Evolutionary conservation across 1,140 invertebrate genomes (phyloP), one percentile per base, ranked within the genome.

Genomic region (Hirudo medicinalis): DNA sequence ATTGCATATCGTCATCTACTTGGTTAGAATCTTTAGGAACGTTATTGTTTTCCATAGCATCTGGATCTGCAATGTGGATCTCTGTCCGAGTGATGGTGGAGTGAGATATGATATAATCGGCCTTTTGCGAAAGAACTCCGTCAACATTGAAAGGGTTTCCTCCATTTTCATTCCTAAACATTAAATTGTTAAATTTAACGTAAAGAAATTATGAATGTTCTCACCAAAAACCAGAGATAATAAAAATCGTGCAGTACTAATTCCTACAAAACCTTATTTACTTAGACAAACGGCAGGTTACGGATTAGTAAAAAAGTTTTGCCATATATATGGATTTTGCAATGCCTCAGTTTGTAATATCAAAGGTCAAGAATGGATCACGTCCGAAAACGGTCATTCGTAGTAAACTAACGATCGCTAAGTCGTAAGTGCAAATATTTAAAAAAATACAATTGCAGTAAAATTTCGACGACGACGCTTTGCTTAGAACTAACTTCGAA

Each of bases 111-210:
- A 97, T 94, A 83, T 94, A 91, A 80, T 97, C 93, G 22, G 93
- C 92, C 82, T 97, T 93, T 78, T 90, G 86, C 76, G 90, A 92
- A 74, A 97, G 83, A 82, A 96, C 91, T 67, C 93, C 92, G 77
- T 94, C 93, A 11, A 93, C 93, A 80, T 92, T 88, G 85, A 97
- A 97, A 40, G 93, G 93, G 83, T 97, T 97, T 82, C 97, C 94
- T 88, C n/a, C 40, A 43, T n/a, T 36, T 32, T 68, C 67, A 0
- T 13, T 68, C 36, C 67, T 68, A 63, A 63, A 63, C 22, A 25
- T 63, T 63, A 49, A 49, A 49, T 5, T 49, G 13, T 49, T 49
- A 17, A 2, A 49, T 11, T 49, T 49, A 49, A 17, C 9, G 43
- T 2, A 49, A 15, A 15, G 43, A 17, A 15, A 49, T 5, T 49